Evolutionary conservation across 1,140 invertebrate genomes (phyloP).

Genomic region (Coelopa frigida): DNA sequence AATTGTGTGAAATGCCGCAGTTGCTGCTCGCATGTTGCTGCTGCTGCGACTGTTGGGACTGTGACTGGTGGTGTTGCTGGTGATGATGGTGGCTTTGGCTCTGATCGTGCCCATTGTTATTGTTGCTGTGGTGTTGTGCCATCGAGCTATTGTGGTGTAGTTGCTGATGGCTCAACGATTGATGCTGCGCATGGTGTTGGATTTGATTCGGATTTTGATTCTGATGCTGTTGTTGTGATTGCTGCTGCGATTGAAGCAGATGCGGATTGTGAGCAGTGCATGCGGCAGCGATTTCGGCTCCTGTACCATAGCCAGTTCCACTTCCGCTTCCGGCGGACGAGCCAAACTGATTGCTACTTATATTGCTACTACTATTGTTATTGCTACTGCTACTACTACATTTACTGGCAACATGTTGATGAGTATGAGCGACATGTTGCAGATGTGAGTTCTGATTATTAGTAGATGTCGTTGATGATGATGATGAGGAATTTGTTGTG

Average conservation of each 20-base stretch:
- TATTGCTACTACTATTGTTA: conserved; percentile 13
- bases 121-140: too few species aligned
- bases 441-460: conserved; percentile 12
- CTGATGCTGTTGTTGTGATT: conserved; percentile 11
- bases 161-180: too few species aligned
- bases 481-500: conserved; percentile 15
- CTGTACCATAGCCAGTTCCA: conserved; percentile 34
- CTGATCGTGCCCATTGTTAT: too few species aligned
- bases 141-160: too few species aligned
- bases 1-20: conserved; percentile 12
- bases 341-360: conserved; percentile 13
- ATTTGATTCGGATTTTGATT: conserved; percentile 12
- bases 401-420: conserved; percentile 9
- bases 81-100: conserved; percentile 6
- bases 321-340: conserved; percentile 30
- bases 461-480: conserved; percentile 21
- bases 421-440: conserved; percentile 12
- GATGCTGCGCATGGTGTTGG: conserved; percentile 4
- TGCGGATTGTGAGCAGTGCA: not conserved
- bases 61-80: conserved; percentile 20
- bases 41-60: conserved; percentile 26
- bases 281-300: conserved; percentile 1
- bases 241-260: conserved; percentile 14
- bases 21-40: conserved; percentile 30
- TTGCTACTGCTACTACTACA: conserved; percentile 14